Base-by-base conservation (phyloP, 2,797 vertebrate genomes). In the Amniataba percoides region DNA sequence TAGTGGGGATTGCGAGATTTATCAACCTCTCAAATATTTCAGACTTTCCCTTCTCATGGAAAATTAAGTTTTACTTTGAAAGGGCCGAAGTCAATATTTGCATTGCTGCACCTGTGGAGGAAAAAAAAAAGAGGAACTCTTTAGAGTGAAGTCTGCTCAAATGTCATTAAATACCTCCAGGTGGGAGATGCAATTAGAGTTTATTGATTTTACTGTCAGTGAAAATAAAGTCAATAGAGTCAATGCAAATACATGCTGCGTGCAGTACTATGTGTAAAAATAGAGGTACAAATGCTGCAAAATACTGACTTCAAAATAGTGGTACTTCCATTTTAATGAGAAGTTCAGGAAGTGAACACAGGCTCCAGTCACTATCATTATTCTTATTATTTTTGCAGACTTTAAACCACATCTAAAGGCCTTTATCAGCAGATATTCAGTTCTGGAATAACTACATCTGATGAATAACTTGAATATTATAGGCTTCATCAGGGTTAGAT, bases 61-160 rank as follows among this genome's bases (percentile, higher is more conserved):
- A 74, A 80, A 65, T 34, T 34, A 1, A 40, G 36, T 18, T 77
- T 70, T 55, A 57, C 55, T 79, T 72, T 60, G 71, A 78, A 78
- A 55, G 21, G 8, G 14, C 23, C 25, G 1, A 31, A 13, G 63
- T 61, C 31, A 57, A 71, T 53, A 5, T 87, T 80, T 80, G 62
- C 69, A n/a, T 19, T 36, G 39, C 62, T 60, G 52, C 77, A 84
- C 64, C 67, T 80, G 74, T 45, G 66, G 16, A 63, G 25, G 13
- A 48, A 71, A 58, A 74, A 31, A 31, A 31, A 74, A 60, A 6
- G 0, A 2, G 23, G 60, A 15, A 66, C 31, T 18, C 57, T 48
- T 43, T 10, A 18, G 25, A n/a, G 46, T 14, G 39, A 1, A 21
- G 18, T 23, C 71, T 48, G 18, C 19, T 34, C 7, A 65, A 42